These are phyloP conservation scores for Phymorhynchus buccinoides DNA, from an alignment of 1,140 invertebrate species.

Conservation along the genomic window DNA sequence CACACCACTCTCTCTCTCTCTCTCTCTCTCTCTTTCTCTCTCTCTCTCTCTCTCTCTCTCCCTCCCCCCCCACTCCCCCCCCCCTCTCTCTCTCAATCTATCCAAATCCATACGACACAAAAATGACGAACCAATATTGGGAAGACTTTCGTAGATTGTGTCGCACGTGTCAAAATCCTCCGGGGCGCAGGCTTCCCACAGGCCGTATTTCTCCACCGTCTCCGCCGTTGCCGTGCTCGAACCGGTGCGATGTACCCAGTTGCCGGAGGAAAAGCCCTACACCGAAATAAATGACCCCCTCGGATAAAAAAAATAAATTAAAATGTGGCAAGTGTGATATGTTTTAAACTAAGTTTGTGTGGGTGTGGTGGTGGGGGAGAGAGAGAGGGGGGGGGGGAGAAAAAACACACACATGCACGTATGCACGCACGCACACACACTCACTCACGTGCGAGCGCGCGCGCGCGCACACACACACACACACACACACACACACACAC, in stretches of 20 bases:
- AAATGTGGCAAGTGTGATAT: neutral
- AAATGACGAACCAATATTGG: neutral
- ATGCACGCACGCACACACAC: too few relatives aligned
- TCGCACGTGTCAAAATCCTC: neutral
- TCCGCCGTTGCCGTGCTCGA: neutral
- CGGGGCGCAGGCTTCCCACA: neutral
- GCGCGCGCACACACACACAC: too few relatives aligned
- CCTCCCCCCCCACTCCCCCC: neutral
- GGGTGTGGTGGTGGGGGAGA: neutral
- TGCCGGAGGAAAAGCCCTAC: neutral
- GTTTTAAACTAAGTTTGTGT: neutral
- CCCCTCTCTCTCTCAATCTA: neutral
- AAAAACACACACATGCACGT: too few relatives aligned
- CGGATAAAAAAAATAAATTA: neutral
- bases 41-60: too few relatives aligned
- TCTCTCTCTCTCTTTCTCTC: neutral
- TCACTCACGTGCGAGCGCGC: too few relatives aligned
- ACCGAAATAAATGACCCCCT: neutral
- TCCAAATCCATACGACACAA: too few relatives aligned
- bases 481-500: too few relatives aligned
- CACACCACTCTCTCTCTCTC: too few relatives aligned
- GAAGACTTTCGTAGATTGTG: neutral
- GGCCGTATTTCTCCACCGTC: neutral
- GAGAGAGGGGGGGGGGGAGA: too few relatives aligned
- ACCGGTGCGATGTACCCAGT: neutral